Evolutionary conservation across 2,113 vertebrate species (phyloP).

Genomic region (Dasyurus viverrinus): DNA sequence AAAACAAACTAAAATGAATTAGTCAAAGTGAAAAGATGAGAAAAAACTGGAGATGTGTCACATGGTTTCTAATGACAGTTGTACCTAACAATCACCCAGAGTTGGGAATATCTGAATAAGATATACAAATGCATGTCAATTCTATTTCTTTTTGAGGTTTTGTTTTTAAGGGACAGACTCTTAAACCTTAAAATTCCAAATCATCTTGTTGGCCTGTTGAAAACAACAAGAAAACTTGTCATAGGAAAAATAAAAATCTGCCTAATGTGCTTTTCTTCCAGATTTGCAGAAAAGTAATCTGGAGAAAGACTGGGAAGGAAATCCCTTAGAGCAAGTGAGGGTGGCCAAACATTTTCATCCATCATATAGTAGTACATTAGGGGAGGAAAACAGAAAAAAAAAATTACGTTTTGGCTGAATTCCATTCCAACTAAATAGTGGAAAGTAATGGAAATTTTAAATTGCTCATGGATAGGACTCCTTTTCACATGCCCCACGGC

Average conservation of each 20-base stretch:
- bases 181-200: neutral
- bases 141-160: neutral
- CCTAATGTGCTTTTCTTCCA: conserved; percentile 31
- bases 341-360: conserved; percentile 17
- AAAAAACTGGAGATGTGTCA: neutral
- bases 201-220: neutral
- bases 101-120: neutral
- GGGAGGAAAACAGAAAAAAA: neutral
- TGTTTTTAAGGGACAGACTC: neutral
- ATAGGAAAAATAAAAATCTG: neutral
- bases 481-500: neutral
- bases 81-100: neutral
- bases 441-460: neutral
- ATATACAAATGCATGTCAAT: neutral
- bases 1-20: conserved; percentile 13
- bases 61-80: neutral
- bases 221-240: neutral
- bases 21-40: neutral
- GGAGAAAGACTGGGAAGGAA: neutral
- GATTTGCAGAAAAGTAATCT: neutral
- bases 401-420: neutral
- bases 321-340: neutral
- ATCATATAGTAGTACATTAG: neutral
- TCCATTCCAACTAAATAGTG: neutral
- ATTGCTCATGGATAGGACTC: neutral